A percentile compares a stretch with the other conserved stretches of the same genome.
These are phyloP conservation scores for Centrocercus urophasianus DNA, from an alignment of 2,113 vertebrate genomes.

Conservation along the genomic window DNA sequence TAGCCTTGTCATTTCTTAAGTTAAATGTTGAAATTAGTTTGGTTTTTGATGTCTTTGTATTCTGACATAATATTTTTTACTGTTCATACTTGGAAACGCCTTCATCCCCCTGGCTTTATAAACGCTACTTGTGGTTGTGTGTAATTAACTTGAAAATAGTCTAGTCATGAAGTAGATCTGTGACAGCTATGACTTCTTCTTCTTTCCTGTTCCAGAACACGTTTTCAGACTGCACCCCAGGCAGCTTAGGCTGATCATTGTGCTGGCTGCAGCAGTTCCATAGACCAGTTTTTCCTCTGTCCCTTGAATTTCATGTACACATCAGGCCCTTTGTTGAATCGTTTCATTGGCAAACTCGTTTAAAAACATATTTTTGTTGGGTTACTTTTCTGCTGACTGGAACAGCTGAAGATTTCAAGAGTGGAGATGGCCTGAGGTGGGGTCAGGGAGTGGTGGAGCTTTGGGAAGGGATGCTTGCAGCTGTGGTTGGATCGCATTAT, in stretches of 20 bases:
- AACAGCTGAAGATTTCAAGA: neutral
- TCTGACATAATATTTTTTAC: neutral
- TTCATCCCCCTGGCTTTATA: neutral
- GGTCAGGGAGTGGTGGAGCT: neutral
- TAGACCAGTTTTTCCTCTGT: constrained; percentile 13
- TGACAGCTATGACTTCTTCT: neutral
- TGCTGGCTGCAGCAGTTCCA: neutral
- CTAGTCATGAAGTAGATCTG: neutral
- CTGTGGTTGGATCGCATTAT: neutral
- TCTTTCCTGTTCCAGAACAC: neutral
- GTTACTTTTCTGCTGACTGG: constrained; percentile 5
- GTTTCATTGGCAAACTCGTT: neutral
- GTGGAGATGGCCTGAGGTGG: neutral
- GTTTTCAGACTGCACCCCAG: neutral
- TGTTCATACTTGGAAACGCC: neutral
- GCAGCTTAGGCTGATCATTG: neutral
- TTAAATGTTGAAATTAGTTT: neutral
- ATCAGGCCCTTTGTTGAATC: neutral
- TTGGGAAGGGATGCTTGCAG: neutral
- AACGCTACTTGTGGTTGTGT: neutral
- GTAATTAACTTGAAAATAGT: neutral
- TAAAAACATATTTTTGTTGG: neutral
- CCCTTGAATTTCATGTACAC: neutral
- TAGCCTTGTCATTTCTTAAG: neutral
- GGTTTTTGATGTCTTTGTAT: neutral